phyloP scores from a whole-genome alignment of 2,113 vertebrate genomes.

The Odocoileus hemionus region DNA sequence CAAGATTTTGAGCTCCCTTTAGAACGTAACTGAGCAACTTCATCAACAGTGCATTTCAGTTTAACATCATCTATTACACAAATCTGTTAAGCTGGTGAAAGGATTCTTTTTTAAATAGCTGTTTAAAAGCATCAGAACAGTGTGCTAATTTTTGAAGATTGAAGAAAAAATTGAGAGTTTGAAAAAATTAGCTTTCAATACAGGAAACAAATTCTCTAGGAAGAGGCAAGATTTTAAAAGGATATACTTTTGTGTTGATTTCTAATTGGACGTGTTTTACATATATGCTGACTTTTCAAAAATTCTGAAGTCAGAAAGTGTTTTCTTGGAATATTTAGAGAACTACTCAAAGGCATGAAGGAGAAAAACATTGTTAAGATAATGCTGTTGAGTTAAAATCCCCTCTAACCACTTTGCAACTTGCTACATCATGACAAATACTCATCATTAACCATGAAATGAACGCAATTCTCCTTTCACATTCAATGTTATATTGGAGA shows the following conservation, averaged over 20 bases:
- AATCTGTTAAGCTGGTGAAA: background rate
- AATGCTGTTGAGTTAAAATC: background rate
- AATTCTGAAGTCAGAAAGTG: background rate
- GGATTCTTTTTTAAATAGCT: background rate
- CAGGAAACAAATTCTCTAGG: background rate
- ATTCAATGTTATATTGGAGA: background rate
- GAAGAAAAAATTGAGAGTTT: background rate
- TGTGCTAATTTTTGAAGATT: background rate
- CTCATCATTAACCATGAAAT: background rate
- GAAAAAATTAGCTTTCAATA: background rate
- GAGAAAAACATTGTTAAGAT: background rate
- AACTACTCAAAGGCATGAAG: background rate
- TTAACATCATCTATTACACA: background rate
- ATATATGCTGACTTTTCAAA: background rate
- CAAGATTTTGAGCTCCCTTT: background rate
- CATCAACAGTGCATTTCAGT: background rate
- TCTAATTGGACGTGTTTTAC: conserved; percentile 20
- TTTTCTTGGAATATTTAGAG: conserved; percentile 13
- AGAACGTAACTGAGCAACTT: background rate
- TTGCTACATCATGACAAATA: background rate
- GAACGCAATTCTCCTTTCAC: background rate
- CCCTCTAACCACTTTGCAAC: background rate
- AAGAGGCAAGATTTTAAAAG: background rate
- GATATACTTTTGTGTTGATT: background rate
- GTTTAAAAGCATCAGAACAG: background rate